Conservation (phyloP, 92 coral and sea anemone species). For the Zoanthus gigantus region DNA sequence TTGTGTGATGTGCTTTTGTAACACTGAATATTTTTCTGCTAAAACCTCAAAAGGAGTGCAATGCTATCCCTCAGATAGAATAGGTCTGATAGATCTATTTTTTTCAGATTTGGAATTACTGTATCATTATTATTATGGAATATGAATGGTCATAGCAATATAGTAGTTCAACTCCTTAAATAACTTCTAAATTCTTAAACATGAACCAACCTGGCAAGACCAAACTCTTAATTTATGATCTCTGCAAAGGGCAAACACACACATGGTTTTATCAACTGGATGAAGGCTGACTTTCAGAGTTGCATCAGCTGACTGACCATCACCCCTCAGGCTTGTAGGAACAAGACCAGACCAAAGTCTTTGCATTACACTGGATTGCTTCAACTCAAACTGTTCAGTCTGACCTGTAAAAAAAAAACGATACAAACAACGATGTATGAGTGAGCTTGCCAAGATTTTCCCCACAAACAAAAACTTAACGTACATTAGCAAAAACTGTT, state of each 20-base stretch:
- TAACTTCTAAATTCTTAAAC: not conserved
- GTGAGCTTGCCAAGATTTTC: too few species aligned
- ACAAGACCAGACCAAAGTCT: conserved; percentile 97
- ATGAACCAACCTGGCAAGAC: conserved; percentile 92
- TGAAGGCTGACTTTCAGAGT: conserved; percentile 74
- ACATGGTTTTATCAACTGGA: conserved; percentile 84
- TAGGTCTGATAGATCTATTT: too few species aligned
- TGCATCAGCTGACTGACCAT: conserved; percentile 76
- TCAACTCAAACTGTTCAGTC: conserved; percentile 92
- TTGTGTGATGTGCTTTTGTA: too few species aligned
- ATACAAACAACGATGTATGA: too few species aligned
- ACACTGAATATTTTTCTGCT: too few species aligned
- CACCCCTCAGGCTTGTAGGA: conserved; percentile 90
- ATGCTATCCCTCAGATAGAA: too few species aligned
- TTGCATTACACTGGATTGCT: conserved; percentile 93
- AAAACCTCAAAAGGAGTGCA: too few species aligned
- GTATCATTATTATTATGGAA: too few species aligned
- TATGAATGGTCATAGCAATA: too few species aligned
- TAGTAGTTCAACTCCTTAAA: not conserved
- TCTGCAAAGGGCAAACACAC: conserved; percentile 87
- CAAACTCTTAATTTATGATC: conserved; percentile 95
- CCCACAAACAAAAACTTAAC: too few species aligned
- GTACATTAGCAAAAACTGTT: too few species aligned
- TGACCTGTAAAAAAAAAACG: conserved; percentile 49
- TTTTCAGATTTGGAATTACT: too few species aligned